Evolutionary conservation across 2,113 vertebrate species (phyloP), one percentile per base, ranked within the genome.

Genomic region (Anser brachyrhynchus): DNA sequence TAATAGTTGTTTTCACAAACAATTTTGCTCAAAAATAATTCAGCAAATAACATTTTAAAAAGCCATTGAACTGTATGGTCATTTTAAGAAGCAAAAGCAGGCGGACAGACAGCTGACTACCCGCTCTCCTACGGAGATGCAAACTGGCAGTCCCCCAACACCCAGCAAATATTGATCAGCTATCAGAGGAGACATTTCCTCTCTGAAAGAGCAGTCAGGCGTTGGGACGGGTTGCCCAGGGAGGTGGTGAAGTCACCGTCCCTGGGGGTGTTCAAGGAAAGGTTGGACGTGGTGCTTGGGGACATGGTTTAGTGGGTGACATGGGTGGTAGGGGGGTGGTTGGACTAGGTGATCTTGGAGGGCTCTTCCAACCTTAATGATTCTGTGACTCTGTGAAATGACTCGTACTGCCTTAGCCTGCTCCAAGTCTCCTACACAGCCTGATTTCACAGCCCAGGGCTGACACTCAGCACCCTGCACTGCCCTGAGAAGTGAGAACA

Each of bases 381-480:
- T 49, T 22, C 46, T 21, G 46, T 49, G 46, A 22, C 46, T 49
- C 46, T 22, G 20, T 11, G 46, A 70, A 86, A 25, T 28, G 64
- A 67, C 39, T 52, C 1, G 19, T 8, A 8, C 55, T 33, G 85
- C 69, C 14, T 69, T 8, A 25, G 54, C 62, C 43, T 33, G 61
- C 92, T 76, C 79, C 7, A 87, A 90, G 15, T n/a, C 49, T 87
- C 67, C 2, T 2, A 64, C 33, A 22, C 39, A 61, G 59, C 84
- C 19, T 64, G 65, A 93, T 74, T 92, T 89, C 90, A 57, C 37
- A 95, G 71, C 94, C 90, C 39, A 61, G 84, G 72, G 77, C 39
- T 61, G 81, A 69, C 84, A 93, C 95, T 43, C 92, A 95, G 84
- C 77, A 84, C 57, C 59, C 11, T 70, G 4, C 25, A 43, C 31